Percentiles rank a stretch among this genome's conserved stretches.
Evolutionary conservation across 1,140 invertebrate species (phyloP).

Genomic region (Cardiocondyla obscurior): DNA sequence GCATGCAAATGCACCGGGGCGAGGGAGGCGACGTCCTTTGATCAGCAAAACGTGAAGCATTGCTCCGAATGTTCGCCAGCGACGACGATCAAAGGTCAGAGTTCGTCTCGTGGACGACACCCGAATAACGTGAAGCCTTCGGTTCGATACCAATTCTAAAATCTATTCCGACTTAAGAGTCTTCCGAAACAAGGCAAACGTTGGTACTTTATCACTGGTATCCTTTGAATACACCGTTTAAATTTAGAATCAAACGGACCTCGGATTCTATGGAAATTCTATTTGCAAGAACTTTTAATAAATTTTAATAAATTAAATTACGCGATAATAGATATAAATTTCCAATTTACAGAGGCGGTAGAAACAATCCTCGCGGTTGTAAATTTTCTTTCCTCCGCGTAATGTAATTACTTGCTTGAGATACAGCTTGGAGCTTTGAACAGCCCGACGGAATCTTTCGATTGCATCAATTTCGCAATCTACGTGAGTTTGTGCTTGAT

Average conservation of each 20-base stretch:
- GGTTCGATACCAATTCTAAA: slow-evolving; percentile 16
- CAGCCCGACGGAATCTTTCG: background rate
- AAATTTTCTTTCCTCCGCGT: background rate
- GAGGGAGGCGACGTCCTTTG: slow-evolving; percentile 44
- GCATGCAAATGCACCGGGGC: slow-evolving; percentile 16
- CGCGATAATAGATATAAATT: background rate
- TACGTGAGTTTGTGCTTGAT: background rate
- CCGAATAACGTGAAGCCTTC: background rate
- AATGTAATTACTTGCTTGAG: background rate
- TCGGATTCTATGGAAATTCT: too few relatives aligned
- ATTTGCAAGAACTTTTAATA: background rate
- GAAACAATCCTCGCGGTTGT: background rate
- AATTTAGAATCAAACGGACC: background rate
- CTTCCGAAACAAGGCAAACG: background rate
- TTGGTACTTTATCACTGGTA: background rate
- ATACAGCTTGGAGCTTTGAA: background rate
- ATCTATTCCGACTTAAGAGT: background rate
- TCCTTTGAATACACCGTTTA: background rate
- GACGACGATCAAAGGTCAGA: slow-evolving; percentile 59
- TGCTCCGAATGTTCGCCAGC: slow-evolving; percentile 45
- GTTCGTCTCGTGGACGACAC: slow-evolving; percentile 25
- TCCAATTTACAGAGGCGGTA: background rate
- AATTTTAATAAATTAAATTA: background rate
- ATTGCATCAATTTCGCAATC: background rate
- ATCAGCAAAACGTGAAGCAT: slow-evolving; percentile 63